Evolutionary conservation across 1,140 invertebrate species (phyloP), one percentile per base, ranked within the genome.

Genomic region (Zaprionus nigranus): DNA sequence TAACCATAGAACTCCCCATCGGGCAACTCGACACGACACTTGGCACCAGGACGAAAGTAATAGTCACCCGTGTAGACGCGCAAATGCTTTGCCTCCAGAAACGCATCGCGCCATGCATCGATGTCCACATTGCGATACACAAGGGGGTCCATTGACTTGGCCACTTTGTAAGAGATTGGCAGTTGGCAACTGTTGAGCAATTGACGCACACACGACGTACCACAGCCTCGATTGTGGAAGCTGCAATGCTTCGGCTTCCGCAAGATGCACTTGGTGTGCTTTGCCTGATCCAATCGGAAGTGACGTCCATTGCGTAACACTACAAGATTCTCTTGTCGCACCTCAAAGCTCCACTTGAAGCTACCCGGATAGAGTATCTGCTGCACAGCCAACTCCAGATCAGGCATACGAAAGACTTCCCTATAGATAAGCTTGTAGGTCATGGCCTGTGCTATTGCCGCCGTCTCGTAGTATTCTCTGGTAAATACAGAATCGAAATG

Each of bases 81-180:
- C 11, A 74, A 54, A 0, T 26, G 22, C 7, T 59, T 72, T 1
- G 63, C 30, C 30, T 79, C 96, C 95, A 95, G 94, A 82, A 95
- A 94, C 3, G 95, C 93, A 91, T 97, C 96, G 78, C 95, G 95
- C 96, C 97, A 97, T 40, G 96, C 95, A 92, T 98, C 97, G 91
- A 96, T 96, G 82, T 98, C 97, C 57, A 97, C 96, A 92, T 98
- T 98, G 63, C 97, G 94, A 92, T 97, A 98, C 76, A 97, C 96
- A 76, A 95, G 94, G 0, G 96, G 95, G 93, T 97, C 96, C 36
- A 98, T 91, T 1, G 97, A 96, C 93, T 98, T 98, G 3, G 97
- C 97, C 5, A 98, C 96, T 94, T 97, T 96, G 91, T 97, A 98
- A 12, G 97, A 96, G 93, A 98, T 97, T 22, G 97, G 97, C n/a